Percentiles rank a stretch among this genome's conserved stretches.
Conservation (phyloP, 2,888 invertebrate species). For the Anoncus sp. region DNA sequence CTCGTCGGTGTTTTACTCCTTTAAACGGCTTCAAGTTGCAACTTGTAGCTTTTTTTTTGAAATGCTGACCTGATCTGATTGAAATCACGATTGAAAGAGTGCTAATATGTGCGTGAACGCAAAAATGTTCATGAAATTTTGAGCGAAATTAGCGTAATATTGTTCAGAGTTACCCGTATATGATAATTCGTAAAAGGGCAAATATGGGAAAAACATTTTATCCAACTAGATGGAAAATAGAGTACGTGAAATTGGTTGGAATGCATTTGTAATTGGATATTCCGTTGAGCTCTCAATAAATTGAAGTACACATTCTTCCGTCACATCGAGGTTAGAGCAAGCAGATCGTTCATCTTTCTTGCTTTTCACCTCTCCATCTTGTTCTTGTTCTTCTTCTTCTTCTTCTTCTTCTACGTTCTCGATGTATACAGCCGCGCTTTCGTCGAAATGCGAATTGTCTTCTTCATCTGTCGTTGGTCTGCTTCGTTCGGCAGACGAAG, state of each 20-base stretch:
- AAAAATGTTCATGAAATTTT: background rate
- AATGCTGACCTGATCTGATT: background rate
- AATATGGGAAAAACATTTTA: slow-evolving; percentile 58
- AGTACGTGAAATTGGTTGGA: slow-evolving; percentile 8
- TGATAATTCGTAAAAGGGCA: background rate
- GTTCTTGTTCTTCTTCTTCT: slow-evolving; percentile 34
- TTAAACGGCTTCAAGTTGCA: background rate
- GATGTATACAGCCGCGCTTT: background rate
- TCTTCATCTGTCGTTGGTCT: slow-evolving; percentile 32
- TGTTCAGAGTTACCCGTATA: background rate
- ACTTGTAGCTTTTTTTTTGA: slow-evolving; percentile 2
- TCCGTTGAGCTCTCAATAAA: slow-evolving; percentile 24
- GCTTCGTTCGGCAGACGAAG: slow-evolving; percentile 45
- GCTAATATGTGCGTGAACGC: background rate
- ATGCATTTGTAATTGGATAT: slow-evolving; percentile 2
- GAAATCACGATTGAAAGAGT: background rate
- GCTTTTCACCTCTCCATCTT: slow-evolving; percentile 54
- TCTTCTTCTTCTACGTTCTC: slow-evolving; percentile 22
- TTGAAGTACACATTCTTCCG: slow-evolving; percentile 8
- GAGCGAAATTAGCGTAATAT: background rate
- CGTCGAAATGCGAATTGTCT: slow-evolving; percentile 44
- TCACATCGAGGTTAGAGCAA: slow-evolving; percentile 1
- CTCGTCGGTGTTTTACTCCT: slow-evolving; percentile 58
- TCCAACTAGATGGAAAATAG: slow-evolving; percentile 36
- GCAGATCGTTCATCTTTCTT: slow-evolving; percentile 31